A percentile compares a stretch with the other conserved stretches of the same genome.
Evolutionary conservation across 2,113 vertebrate species (phyloP).

Genomic region (Pristiophorus japonicus): DNA sequence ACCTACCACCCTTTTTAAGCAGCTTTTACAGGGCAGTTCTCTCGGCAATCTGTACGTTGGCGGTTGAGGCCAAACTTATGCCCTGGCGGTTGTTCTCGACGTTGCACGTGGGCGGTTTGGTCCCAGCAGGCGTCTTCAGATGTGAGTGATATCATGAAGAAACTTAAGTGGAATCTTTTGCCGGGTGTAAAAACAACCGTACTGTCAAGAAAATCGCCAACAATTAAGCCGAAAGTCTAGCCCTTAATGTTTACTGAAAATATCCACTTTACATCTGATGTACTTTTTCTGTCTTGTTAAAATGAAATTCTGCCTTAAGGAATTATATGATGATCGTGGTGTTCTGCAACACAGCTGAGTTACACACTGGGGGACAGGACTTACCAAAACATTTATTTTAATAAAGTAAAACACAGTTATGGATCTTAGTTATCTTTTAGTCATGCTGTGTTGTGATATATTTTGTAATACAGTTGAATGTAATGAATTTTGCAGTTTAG

Average conservation of each 20-base stretch:
- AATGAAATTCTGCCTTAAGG: background rate
- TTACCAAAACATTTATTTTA: background rate
- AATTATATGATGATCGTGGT: background rate
- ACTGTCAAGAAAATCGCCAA: no score
- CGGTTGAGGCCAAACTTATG: no score
- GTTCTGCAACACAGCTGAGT: background rate
- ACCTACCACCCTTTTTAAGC: no score
- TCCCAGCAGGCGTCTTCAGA: no score
- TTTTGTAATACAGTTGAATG: background rate
- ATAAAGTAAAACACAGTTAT: background rate
- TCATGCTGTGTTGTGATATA: background rate
- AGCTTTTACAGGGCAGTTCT: no score
- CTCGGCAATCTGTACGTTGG: no score
- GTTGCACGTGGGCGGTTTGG: no score
- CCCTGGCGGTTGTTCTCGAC: no score
- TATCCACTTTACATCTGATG: background rate
- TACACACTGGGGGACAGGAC: background rate
- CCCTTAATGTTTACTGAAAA: background rate
- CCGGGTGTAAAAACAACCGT: no score
- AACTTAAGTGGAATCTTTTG: no score
- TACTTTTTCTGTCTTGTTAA: background rate
- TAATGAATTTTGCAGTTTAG: background rate
- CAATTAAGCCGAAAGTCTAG: no score
- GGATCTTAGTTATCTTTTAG: background rate
- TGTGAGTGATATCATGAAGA: no score